These are phyloP conservation scores for Montipora foliosa DNA, from an alignment of 64 coral and sea anemone species.

Conservation along the genomic window DNA sequence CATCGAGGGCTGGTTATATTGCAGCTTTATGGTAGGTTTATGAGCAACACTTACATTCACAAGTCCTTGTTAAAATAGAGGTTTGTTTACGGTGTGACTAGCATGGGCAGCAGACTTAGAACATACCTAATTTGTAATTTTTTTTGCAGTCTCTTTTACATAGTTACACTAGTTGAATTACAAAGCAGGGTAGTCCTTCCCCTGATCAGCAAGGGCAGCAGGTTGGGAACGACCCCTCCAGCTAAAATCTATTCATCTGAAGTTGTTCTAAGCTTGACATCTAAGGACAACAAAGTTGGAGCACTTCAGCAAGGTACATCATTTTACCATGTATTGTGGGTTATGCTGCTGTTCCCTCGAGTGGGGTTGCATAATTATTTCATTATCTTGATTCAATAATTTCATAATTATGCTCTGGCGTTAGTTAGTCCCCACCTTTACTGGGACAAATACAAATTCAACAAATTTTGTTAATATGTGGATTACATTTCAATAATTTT, in stretches of 20 bases:
- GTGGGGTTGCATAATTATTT: neutral
- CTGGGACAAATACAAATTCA: neutral
- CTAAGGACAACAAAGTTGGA: neutral
- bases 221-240: neutral
- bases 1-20: neutral
- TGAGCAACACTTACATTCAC: neutral
- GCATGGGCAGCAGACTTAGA: neutral
- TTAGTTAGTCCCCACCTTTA: neutral
- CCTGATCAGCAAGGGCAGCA: neutral
- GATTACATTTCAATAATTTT: neutral
- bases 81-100: neutral
- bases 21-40: neutral
- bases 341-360: neutral
- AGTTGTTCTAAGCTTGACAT: neutral
- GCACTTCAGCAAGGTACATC: neutral
- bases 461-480: conserved; percentile 1
- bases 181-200: neutral
- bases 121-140: neutral
- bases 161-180: neutral
- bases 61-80: neutral
- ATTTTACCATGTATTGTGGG: neutral
- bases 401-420: neutral
- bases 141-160: neutral
- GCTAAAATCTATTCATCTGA: neutral
- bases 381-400: neutral